Evolutionary conservation across 64 coral and sea anemone genomes (phyloP), one percentile per base, ranked within the genome.

Genomic region (Platygyra sinensis): DNA sequence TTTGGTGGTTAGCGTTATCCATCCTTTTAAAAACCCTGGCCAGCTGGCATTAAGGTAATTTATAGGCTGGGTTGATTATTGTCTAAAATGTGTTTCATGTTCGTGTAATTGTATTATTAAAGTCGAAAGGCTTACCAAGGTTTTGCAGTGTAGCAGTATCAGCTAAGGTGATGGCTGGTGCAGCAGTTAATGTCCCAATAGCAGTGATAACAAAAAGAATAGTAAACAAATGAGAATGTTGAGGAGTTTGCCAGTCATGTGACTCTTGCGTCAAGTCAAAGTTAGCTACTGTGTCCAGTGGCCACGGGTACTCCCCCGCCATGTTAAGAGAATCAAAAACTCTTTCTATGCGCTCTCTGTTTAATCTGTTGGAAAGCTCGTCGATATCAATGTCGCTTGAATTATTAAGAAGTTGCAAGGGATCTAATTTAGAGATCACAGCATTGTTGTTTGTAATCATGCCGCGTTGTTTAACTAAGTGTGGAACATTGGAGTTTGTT

Each of bases 91-190:
- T 9, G 1, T 20, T 24, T 27, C 11, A 89, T 32, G 12, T 5
- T 19, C 11, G 51, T 54, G 11, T 42, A 52, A 5, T 50, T 4
- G 14, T 2, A 22, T 5, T 13, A 4, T 54, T 24, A 12, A 0
- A 19, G 9, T 24, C 10, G 7, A 59, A 52, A n/a, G 7, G 49
- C 89, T 78, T 93, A 94, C 96, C 93, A 54, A 98, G 87, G 20
- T 88, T 89, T 88, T 90, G 87, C 9, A 98, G 82, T 50, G 96
- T 98, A 22, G 93, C 90, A 28, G 87, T 98, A 27, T 98, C 96
- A 63, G 93, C 96, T 38, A 98, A 88, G 30, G 96, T 86, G 54
- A 86, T 67, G 1, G 96, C 81, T 72, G 93, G 93, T 30, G 96
- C 86, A 42, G 93, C 86, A 33, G 93, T 72, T 72, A 98, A 46